phyloP scores from a whole-genome alignment of 2,797 vertebrate genomes.

The Ctenopoma kingsleyae region DNA sequence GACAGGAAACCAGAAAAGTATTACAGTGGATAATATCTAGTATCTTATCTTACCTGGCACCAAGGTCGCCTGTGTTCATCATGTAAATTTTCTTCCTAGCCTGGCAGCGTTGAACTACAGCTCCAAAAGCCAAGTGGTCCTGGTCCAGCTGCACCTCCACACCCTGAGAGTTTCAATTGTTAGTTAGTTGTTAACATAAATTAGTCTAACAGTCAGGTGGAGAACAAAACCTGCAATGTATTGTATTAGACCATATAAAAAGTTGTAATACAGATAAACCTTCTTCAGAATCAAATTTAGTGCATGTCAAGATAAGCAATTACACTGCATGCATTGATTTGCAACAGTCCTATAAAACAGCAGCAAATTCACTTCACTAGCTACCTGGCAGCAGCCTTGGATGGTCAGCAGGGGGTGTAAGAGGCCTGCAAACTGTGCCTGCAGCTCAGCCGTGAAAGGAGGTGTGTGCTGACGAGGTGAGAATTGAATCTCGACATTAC shows the following conservation, averaged over 20 bases:
- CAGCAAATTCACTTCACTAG: background rate
- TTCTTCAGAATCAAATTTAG: background rate
- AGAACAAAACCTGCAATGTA: background rate
- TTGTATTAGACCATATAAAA: background rate
- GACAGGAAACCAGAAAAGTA: background rate
- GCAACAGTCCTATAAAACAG: background rate
- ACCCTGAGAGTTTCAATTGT: conserved; percentile 61
- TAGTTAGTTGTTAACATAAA: background rate
- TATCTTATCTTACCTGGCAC: conserved; percentile 80
- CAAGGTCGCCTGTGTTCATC: conserved; percentile 87
- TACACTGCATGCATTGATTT: background rate
- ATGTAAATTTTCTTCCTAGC: conserved; percentile 80
- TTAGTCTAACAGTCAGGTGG: background rate
- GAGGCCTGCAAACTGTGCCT: conserved; percentile 82
- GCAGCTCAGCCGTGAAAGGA: conserved; percentile 86
- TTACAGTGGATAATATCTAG: background rate
- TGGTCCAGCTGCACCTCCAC: conserved; percentile 87
- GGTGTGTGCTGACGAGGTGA: conserved; percentile 79
- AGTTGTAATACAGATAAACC: background rate
- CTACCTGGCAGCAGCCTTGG: conserved; percentile 87
- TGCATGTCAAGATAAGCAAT: background rate
- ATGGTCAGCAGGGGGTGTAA: conserved; percentile 86
- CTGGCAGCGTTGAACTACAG: conserved; percentile 83
- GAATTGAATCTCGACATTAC: conserved; percentile 85
- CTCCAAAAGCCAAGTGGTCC: conserved; percentile 88